A percentile compares a stretch with the other conserved stretches of the same genome.
phyloP scores from a whole-genome alignment of 2,888 invertebrate species.

The Drosophila trichaetosa region DNA sequence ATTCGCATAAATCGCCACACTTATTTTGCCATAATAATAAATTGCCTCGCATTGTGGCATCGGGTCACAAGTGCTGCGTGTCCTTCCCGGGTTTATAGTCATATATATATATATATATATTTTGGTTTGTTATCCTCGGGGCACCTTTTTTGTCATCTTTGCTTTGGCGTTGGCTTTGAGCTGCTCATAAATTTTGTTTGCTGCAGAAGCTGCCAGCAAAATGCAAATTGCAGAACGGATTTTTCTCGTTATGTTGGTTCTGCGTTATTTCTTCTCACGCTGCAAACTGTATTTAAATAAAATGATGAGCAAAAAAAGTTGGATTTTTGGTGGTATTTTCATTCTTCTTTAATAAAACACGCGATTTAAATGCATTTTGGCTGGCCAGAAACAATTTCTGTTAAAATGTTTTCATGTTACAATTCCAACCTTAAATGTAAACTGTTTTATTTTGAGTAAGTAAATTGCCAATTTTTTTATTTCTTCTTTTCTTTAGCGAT shows the following conservation, averaged over 20 bases:
- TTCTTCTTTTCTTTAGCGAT: neutral
- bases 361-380: constrained; percentile 26
- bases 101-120: neutral
- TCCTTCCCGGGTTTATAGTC: constrained; percentile 17
- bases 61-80: constrained; percentile 15
- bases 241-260: constrained; percentile 3
- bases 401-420: neutral
- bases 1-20: constrained; percentile 34
- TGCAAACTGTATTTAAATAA: constrained; percentile 18
- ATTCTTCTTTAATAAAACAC: constrained; percentile 28
- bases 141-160: constrained; percentile 3
- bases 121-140: constrained; percentile 7
- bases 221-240: constrained; percentile 48
- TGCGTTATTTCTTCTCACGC: neutral
- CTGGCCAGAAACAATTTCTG: neutral
- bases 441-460: neutral
- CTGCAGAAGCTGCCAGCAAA: constrained; percentile 50
- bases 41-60: constrained; percentile 39
- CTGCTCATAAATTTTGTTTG: constrained; percentile 49
- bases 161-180: constrained; percentile 12
- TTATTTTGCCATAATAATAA: constrained; percentile 58
- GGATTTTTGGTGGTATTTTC: constrained; percentile 14
- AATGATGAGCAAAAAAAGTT: constrained; percentile 10
- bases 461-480: neutral
- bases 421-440: neutral